These are phyloP conservation scores for Chelon auratus DNA, from an alignment of 2,797 vertebrate species.

Conservation along the genomic window DNA sequence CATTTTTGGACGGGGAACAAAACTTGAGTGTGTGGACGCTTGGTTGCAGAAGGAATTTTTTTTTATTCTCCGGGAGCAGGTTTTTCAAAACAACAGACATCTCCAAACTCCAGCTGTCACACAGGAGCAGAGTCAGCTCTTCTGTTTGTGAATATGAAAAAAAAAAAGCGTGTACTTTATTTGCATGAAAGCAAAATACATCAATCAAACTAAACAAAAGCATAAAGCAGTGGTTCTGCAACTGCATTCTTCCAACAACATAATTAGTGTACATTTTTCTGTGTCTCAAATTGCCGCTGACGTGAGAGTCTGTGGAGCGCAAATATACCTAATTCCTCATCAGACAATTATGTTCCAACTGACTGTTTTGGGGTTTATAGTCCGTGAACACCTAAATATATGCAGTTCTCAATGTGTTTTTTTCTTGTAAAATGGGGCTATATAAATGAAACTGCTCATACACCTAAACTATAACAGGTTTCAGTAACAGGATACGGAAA, in stretches of 20 bases:
- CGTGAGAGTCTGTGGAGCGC: conserved; percentile 46
- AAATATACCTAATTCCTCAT: conserved; percentile 48
- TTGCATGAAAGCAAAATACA: conserved; percentile 71
- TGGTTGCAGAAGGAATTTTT: conserved; percentile 51
- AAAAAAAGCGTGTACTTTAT: conserved; percentile 60
- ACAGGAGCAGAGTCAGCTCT: conserved; percentile 60
- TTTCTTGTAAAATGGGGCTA: conserved; percentile 8
- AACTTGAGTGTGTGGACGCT: conserved; percentile 35
- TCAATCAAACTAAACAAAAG: conserved; percentile 75
- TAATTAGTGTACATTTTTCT: conserved; percentile 63
- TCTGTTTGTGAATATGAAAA: conserved; percentile 60
- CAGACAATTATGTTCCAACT: conserved; percentile 41
- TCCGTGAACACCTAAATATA: conserved; percentile 39
- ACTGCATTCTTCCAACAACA: conserved; percentile 48
- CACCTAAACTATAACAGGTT: conserved; percentile 1
- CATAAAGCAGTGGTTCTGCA: conserved; percentile 51
- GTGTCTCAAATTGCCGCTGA: conserved; percentile 53
- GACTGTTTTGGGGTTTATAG: conserved; percentile 50
- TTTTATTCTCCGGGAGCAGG: conserved; percentile 38
- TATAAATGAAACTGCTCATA: conserved; percentile 28
- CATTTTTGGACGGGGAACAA: conserved; percentile 28
- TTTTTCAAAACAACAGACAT: conserved; percentile 70
- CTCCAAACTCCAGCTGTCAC: conserved; percentile 71
- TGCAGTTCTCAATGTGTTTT: conserved; percentile 17
- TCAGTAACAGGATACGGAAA: conserved; percentile 37